Percentiles rank a stretch among this genome's conserved stretches.
Conservation (phyloP, 1,140 invertebrate genomes). For the Sminthurides bifidus region DNA sequence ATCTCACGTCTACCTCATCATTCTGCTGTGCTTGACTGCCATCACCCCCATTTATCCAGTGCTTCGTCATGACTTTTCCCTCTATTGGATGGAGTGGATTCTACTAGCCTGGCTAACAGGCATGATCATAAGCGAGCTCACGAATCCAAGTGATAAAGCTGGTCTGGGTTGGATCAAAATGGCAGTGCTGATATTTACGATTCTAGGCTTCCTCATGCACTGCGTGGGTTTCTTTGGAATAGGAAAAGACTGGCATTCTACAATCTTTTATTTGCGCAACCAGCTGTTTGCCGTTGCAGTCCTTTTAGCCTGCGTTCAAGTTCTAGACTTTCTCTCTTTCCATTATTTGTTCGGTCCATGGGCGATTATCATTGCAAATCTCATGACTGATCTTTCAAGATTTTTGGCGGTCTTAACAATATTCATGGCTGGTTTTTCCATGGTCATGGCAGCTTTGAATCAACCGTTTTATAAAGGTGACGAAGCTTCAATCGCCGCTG, state of each 20-base stretch:
- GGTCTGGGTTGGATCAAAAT: constrained; percentile 86
- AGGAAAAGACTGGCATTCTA: constrained; percentile 59
- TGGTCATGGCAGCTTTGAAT: constrained; percentile 91
- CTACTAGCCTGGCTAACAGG: constrained; percentile 91
- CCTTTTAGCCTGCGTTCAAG: constrained; percentile 89
- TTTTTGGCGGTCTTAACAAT: constrained; percentile 94
- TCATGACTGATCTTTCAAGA: constrained; percentile 80
- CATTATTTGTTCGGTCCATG: constrained; percentile 98
- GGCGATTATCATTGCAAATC: constrained; percentile 81
- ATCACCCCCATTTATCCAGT: constrained; percentile 78
- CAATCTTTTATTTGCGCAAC: constrained; percentile 81
- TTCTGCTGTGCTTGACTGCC: constrained; percentile 77
- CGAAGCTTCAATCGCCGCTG: constrained; percentile 11
- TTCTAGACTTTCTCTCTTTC: constrained; percentile 92
- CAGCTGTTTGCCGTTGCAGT: constrained; percentile 91
- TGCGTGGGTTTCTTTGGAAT: constrained; percentile 59
- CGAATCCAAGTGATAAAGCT: constrained; percentile 89
- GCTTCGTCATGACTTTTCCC: constrained; percentile 41
- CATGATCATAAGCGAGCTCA: constrained; percentile 85
- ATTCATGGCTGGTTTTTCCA: constrained; percentile 96
- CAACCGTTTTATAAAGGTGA: constrained; percentile 56
- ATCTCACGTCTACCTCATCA: constrained; percentile 93
- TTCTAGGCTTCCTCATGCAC: constrained; percentile 83
- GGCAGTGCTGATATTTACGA: constrained; percentile 80
- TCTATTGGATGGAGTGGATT: constrained; percentile 90